Evolutionary conservation across 2,888 invertebrate species (phyloP), one percentile per base, ranked within the genome.

Genomic region (Clusia tigrina): DNA sequence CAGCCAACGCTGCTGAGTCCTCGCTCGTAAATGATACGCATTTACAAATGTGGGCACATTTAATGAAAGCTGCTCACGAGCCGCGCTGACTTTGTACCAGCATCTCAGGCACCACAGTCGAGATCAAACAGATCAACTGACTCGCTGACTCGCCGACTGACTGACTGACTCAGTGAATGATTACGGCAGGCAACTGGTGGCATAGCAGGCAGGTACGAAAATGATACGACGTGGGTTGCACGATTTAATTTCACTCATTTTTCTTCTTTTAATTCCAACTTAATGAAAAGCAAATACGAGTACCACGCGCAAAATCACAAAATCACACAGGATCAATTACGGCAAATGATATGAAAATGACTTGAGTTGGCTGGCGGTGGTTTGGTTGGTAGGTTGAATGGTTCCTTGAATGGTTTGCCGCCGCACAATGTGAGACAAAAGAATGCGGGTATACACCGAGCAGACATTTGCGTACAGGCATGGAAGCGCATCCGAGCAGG

Each of bases 251-350:
- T 42, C n/a, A n/a, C 42, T 42, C 32, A 32, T 12, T 42, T 42
- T 42, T 42, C 42, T 42, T 42, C n/a, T 42, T 42, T 10, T 10
- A 42, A 42, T 3, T 42, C 10, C 10, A 42, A 42, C 22, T 48
- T 48, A 48, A 48, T 48, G 48, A 48, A 48, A 48, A 48, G n/a
- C 48, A 48, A 48, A 48, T 20, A n/a, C n/a, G n/a, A n/a, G n/a
- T n/a, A 48, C 48, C 48, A 48, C 20, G 48, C 76, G 77, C 77
- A 74, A 74, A 76, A 74, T 74, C 77, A 77, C 74, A 74, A 74
- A 74, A 74, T 74, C 75, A 74, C 74, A 76, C 71, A 73, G 78
- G 76, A 75, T 78, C 76, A 77, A 78, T 77, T 77, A 77, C 76
- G 77, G 73, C 74, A 77, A 78, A 77, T 77, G 78, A 78, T 77